These are phyloP conservation scores for Pogonognathellus flavescens DNA, from an alignment of 1,140 invertebrate species.

Conservation along the genomic window DNA sequence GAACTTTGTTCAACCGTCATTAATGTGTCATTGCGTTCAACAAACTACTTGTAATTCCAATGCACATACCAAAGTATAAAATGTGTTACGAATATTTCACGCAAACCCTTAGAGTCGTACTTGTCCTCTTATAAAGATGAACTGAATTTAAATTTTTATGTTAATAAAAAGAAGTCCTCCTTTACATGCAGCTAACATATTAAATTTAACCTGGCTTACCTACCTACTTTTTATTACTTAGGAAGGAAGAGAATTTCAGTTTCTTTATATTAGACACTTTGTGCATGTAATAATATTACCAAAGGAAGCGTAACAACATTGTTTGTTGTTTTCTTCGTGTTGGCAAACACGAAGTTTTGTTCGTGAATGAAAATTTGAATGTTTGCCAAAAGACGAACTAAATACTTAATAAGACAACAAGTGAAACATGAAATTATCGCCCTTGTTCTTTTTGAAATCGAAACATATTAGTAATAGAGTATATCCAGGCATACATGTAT, in stretches of 20 bases:
- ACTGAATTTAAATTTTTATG: too few species aligned
- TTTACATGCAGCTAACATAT: too few species aligned
- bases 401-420: neutral
- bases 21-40: too few species aligned
- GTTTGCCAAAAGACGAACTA: constrained; percentile 1
- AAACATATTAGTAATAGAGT: constrained; percentile 26
- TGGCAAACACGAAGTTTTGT: neutral
- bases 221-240: too few species aligned
- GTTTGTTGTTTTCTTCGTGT: neutral
- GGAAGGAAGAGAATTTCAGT: neutral
- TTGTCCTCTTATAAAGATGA: too few species aligned
- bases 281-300: neutral
- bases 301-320: neutral
- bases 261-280: neutral
- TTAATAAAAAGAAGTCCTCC: too few species aligned
- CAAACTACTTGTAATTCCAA: too few species aligned
- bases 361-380: neutral
- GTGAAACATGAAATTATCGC: constrained; percentile 37
- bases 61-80: too few species aligned
- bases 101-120: too few species aligned
- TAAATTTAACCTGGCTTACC: too few species aligned
- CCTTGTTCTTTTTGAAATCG: constrained; percentile 33
- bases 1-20: too few species aligned
- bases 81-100: too few species aligned
- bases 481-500: neutral